A percentile compares a stretch with the other conserved stretches of the same genome.
Conservation (phyloP, 2,888 invertebrate genomes). For the Salpingus planirostris region DNA sequence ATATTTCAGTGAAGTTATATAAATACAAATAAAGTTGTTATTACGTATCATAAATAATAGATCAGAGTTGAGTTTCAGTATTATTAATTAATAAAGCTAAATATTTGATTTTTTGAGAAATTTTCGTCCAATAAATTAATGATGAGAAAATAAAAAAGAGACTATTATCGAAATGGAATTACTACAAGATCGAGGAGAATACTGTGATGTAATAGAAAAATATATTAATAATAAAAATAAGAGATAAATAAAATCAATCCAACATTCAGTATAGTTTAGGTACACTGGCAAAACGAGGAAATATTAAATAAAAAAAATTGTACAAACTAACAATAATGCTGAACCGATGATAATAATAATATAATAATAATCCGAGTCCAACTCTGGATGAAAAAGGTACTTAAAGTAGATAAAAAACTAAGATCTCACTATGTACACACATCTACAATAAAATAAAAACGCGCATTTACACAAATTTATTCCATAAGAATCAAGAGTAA, state of each 20-base stretch:
- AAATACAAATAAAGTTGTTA: too few relatives aligned
- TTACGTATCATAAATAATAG: too few relatives aligned
- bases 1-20: conserved; percentile 24
- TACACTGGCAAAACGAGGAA: conserved; percentile 26
- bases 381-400: conserved; percentile 28
- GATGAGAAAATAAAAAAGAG: conserved; percentile 17
- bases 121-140: neutral
- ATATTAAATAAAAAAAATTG: conserved; percentile 32
- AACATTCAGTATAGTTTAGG: conserved; percentile 24
- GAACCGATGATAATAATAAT: conserved; percentile 28
- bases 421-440: conserved; percentile 27
- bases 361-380: conserved; percentile 24
- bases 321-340: conserved; percentile 31
- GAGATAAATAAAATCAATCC: conserved; percentile 15
- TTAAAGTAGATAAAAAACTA: conserved; percentile 28
- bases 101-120: neutral
- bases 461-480: conserved; percentile 25
- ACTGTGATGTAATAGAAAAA: conserved; percentile 35
- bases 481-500: conserved; percentile 22
- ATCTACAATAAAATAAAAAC: conserved; percentile 28
- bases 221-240: conserved; percentile 14
- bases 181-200: too few relatives aligned
- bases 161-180: conserved; percentile 17
- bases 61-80: conserved; percentile 4
- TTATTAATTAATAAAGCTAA: neutral